Conservation (phyloP, 1,140 invertebrate species). For the Bombus vancouverensis region DNA sequence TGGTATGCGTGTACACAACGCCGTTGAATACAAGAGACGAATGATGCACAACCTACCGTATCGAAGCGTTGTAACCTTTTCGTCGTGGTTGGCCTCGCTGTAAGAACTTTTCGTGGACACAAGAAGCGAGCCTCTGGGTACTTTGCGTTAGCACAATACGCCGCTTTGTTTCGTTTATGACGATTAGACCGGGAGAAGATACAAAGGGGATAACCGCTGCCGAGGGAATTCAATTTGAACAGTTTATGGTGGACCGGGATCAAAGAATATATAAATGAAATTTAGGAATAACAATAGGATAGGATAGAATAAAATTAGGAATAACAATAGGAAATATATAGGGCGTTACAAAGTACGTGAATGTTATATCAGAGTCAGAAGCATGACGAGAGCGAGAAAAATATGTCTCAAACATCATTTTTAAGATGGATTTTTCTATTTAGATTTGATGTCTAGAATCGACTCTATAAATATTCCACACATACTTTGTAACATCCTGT, state of each 20-base stretch:
- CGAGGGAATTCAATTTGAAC: background rate
- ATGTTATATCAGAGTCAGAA: too few species aligned
- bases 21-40: background rate
- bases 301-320: background rate
- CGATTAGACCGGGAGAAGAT: background rate
- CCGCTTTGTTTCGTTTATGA: background rate
- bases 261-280: too few species aligned
- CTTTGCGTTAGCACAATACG: background rate
- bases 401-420: too few species aligned
- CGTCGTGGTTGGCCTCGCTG: background rate
- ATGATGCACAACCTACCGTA: background rate
- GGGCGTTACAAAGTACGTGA: background rate
- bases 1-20: background rate
- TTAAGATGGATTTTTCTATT: too few species aligned
- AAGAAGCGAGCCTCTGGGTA: background rate
- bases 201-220: background rate
- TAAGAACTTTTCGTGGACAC: background rate
- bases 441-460: too few species aligned
- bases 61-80: conserved; percentile 28
- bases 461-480: too few species aligned
- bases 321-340: background rate
- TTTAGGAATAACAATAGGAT: background rate
- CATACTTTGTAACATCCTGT: too few species aligned
- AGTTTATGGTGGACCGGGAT: background rate
- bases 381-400: too few species aligned